Evolutionary conservation across 2,113 vertebrate genomes (phyloP), one percentile per base, ranked within the genome.

Genomic region (Dromaius novaehollandiae): DNA sequence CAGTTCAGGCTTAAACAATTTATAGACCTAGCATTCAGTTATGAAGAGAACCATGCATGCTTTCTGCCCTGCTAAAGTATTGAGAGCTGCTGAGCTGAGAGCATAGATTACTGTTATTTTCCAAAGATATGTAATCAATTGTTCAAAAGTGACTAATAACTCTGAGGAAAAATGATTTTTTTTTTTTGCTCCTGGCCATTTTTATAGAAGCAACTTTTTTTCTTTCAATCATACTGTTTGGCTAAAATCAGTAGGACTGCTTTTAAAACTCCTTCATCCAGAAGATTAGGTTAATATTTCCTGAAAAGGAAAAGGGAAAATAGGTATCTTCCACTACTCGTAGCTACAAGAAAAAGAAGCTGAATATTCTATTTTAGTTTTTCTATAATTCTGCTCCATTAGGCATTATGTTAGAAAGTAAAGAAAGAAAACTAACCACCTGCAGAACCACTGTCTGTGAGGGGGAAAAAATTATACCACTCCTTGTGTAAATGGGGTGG

Each of bases 1-100:
- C 69, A 89, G 77, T 94, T 95, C 92, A 86, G 61, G 83, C 82
- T 96, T 96, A 82, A 93, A 80, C 69, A 97, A 94, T 95, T 95
- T 96, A 89, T 89, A 95, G 86, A 68, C 60, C 19, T 48, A 88
- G 56, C 82, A 86, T 90, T 94, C 85, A 92, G 84, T 78, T 87
- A 55, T 93, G 87, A 94, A 93, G 50, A 91, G 64, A 97, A 79
- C 5, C 21, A 18, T 78, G 25, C 30, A 75, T 82, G 89, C 55
- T 80, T 85, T 82, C 40, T 76, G 17, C 21, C 21, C 4, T 86
- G 46, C 71, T 91, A 94, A 96, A 96, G 95, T 94, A 94, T 38
- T 88, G 85, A 94, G 73, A 93, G 24, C 44, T 87, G 69, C 85
- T 84, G 22, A 92, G 40, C 77, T 75, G 77, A 93, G 55, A 87